phyloP scores from a whole-genome alignment of 2,888 invertebrate species.

The Brachylomia viminalis region DNA sequence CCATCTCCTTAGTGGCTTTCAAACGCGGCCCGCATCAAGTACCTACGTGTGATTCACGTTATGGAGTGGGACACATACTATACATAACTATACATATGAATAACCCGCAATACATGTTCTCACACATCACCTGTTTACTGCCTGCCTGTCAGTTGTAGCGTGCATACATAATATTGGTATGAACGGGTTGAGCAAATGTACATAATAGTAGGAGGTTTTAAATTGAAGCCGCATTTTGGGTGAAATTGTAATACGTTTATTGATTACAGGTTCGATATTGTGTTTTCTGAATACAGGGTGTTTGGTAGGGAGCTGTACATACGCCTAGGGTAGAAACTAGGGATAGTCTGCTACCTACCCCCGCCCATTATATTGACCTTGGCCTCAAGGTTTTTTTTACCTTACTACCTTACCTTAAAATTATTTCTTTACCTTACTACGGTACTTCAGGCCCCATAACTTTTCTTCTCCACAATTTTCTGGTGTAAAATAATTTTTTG shows the following conservation, averaged over 20 bases:
- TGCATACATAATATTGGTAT: conserved; percentile 38
- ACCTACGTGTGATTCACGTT: conserved; percentile 49
- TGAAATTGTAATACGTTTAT: conserved; percentile 18
- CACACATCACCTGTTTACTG: conserved; percentile 57
- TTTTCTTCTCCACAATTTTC: too few relatives aligned
- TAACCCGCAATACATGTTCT: conserved; percentile 51
- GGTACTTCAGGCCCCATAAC: too few relatives aligned
- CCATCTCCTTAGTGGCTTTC: neutral
- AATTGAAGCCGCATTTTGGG: conserved; percentile 19
- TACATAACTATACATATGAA: conserved; percentile 13
- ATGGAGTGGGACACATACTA: conserved; percentile 28
- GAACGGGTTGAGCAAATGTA: conserved; percentile 22
- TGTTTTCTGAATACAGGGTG: neutral
- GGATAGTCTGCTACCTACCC: too few relatives aligned
- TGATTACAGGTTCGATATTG: neutral
- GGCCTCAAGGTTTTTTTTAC: too few relatives aligned
- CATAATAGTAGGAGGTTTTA: conserved; percentile 3
- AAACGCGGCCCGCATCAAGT: conserved; percentile 51
- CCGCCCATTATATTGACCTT: too few relatives aligned
- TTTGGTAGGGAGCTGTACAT: too few relatives aligned
- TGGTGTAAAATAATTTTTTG: too few relatives aligned
- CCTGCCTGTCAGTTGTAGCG: conserved; percentile 34
- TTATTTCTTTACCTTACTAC: too few relatives aligned
- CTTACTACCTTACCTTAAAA: too few relatives aligned
- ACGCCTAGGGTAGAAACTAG: too few relatives aligned